These are phyloP conservation scores for Coluber constrictor DNA, from an alignment of 2,797 vertebrate genomes.

Conservation along the genomic window DNA sequence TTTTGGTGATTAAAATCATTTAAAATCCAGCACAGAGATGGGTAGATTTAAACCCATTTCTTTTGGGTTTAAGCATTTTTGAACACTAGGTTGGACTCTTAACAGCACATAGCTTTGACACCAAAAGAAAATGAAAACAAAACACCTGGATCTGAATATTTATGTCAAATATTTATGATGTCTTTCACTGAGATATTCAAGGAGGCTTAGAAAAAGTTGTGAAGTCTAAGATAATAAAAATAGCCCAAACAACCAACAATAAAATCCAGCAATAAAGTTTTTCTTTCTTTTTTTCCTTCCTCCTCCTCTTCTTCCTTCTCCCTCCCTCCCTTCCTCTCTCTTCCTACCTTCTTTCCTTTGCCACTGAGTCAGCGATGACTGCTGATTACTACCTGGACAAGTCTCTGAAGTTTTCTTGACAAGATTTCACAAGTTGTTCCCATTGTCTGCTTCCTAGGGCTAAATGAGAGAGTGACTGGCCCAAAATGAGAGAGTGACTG, in stretches of 20 bases:
- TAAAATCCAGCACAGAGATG: not conserved
- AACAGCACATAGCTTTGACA: not conserved
- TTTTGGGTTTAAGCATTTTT: not conserved
- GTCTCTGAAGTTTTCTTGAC: not conserved
- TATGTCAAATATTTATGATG: not conserved
- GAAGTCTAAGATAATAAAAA: not conserved
- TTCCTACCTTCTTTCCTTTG: not conserved
- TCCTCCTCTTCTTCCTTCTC: no score
- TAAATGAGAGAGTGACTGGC: not conserved
- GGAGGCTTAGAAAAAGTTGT: not conserved
- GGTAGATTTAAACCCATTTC: not conserved
- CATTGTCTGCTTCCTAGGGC: not conserved
- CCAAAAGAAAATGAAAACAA: not conserved
- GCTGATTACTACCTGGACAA: not conserved
- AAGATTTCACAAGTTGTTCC: not conserved
- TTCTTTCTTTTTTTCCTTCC: not conserved
- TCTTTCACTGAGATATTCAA: not conserved
- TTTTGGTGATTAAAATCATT: not conserved
- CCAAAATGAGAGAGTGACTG: no score
- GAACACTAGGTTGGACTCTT: not conserved
- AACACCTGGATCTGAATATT: not conserved
- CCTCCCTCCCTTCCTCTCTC: no score
- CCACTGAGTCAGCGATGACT: not conserved
- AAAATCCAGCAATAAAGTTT: not conserved
- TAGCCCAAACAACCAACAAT: not conserved